A percentile compares a stretch with the other conserved stretches of the same genome.
These are phyloP conservation scores for Drosophila lacicola DNA, from an alignment of 2,888 invertebrate genomes.

Conservation along the genomic window DNA sequence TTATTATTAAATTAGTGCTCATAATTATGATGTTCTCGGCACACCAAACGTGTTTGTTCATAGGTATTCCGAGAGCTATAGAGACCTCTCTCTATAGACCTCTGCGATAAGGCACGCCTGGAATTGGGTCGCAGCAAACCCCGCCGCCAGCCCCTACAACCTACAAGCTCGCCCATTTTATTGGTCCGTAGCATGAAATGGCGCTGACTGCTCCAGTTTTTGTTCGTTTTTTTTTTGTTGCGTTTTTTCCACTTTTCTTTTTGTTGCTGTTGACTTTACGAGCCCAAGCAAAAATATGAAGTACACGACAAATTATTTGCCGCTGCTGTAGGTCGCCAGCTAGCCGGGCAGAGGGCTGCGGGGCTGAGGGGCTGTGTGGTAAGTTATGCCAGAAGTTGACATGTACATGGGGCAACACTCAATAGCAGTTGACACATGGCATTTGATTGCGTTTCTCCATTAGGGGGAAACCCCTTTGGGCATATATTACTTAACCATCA, in stretches of 20 bases:
- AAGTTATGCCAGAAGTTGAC: slow-evolving; percentile 38
- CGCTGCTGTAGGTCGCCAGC: slow-evolving; percentile 46
- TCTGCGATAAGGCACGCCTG: slow-evolving; percentile 75
- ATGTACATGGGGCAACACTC: slow-evolving; percentile 36
- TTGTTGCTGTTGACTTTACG: slow-evolving; percentile 56
- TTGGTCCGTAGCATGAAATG: slow-evolving; percentile 72
- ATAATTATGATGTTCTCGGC: slow-evolving; percentile 55
- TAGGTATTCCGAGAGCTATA: slow-evolving; percentile 27
- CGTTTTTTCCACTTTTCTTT: background rate
- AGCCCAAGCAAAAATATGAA: slow-evolving; percentile 51
- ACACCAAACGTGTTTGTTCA: slow-evolving; percentile 12
- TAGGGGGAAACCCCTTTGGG: slow-evolving; percentile 36
- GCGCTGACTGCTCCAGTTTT: slow-evolving; percentile 57
- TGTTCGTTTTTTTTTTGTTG: slow-evolving; percentile 10
- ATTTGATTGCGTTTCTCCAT: slow-evolving; percentile 58
- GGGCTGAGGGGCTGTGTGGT: background rate
- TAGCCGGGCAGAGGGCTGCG: background rate
- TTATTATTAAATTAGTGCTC: slow-evolving; percentile 62
- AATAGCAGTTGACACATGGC: slow-evolving; percentile 61
- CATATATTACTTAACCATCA: slow-evolving; percentile 13
- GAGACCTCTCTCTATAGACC: slow-evolving; percentile 4
- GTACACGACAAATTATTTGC: slow-evolving; percentile 66
- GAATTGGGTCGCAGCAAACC: slow-evolving; percentile 65
- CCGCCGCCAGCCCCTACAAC: background rate
- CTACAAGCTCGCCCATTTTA: slow-evolving; percentile 55